A percentile compares a stretch with the other conserved stretches of the same genome.
These are phyloP conservation scores for Protodeltote pygarga DNA, from an alignment of 2,888 invertebrate species.

Conservation along the genomic window DNA sequence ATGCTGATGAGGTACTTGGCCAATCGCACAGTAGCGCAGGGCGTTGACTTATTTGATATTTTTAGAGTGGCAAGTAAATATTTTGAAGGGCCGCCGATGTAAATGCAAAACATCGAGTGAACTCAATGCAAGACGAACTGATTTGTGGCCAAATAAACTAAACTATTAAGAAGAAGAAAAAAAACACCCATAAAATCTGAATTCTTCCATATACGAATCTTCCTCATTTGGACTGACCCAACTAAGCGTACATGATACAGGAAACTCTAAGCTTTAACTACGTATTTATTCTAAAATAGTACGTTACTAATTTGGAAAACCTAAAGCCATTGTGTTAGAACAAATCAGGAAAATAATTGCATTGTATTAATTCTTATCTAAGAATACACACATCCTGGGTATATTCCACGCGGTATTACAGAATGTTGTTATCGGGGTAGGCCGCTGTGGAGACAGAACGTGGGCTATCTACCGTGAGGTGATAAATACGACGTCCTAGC, in stretches of 20 bases:
- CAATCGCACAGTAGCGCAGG: conserved; percentile 66
- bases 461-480: conserved; percentile 59
- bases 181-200: neutral
- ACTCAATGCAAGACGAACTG: conserved; percentile 14
- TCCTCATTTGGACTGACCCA: neutral
- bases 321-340: conserved; percentile 49
- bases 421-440: conserved; percentile 54
- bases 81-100: conserved; percentile 38
- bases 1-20: conserved; percentile 72
- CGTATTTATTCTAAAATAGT: conserved; percentile 42
- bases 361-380: conserved; percentile 44
- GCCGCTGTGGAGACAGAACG: conserved; percentile 48
- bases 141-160: conserved; percentile 4
- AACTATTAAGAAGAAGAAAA: neutral
- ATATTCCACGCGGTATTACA: conserved; percentile 48
- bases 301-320: conserved; percentile 52
- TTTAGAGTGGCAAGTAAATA: conserved; percentile 59
- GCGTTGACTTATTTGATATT: conserved; percentile 73
- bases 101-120: conserved; percentile 13
- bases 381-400: conserved; percentile 41
- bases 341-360: conserved; percentile 44
- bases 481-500: conserved; percentile 62
- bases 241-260: conserved; percentile 2
- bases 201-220: neutral
- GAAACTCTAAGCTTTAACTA: conserved; percentile 31